Percentiles rank a stretch among this genome's conserved stretches.
phyloP scores from a whole-genome alignment of 2,888 invertebrate genomes.

The Eupeodes latifasciatus region DNA sequence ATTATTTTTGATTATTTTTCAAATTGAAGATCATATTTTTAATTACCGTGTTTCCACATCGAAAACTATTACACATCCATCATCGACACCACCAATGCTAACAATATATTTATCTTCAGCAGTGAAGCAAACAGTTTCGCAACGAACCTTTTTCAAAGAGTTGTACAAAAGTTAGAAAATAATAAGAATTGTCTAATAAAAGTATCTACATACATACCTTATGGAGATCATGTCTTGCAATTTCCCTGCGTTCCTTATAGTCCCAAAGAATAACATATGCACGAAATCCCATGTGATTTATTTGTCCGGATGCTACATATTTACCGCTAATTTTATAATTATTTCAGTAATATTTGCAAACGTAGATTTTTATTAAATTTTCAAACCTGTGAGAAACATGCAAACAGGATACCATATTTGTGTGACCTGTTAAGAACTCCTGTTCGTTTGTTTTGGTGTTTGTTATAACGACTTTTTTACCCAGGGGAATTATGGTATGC shows the following conservation, averaged over 20 bases:
- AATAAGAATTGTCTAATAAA: neutral
- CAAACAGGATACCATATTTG: conserved; percentile 91
- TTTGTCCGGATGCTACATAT: conserved; percentile 94
- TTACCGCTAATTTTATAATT: conserved; percentile 86
- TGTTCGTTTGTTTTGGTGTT: conserved; percentile 89
- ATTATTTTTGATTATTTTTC: neutral
- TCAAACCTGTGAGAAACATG: conserved; percentile 87
- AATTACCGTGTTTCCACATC: conserved; percentile 86
- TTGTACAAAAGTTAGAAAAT: neutral
- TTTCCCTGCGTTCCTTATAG: conserved; percentile 87
- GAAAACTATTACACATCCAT: conserved; percentile 94
- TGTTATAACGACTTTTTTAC: conserved; percentile 91
- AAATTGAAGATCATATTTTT: neutral
- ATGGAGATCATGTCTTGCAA: conserved; percentile 92
- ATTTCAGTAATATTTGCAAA: neutral
- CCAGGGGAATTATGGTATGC: conserved; percentile 91
- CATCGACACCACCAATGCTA: conserved; percentile 95
- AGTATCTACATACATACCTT: conserved; percentile 85
- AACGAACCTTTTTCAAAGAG: conserved; percentile 86
- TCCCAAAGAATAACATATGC: conserved; percentile 95
- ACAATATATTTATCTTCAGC: conserved; percentile 92
- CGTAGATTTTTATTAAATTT: no score
- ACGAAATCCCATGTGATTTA: conserved; percentile 95
- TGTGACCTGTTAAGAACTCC: conserved; percentile 91
- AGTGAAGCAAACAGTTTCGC: conserved; percentile 93